Evolutionary conservation across 2,113 vertebrate species (phyloP), one percentile per base, ranked within the genome.

Genomic region (Sceloporus tristichus): DNA sequence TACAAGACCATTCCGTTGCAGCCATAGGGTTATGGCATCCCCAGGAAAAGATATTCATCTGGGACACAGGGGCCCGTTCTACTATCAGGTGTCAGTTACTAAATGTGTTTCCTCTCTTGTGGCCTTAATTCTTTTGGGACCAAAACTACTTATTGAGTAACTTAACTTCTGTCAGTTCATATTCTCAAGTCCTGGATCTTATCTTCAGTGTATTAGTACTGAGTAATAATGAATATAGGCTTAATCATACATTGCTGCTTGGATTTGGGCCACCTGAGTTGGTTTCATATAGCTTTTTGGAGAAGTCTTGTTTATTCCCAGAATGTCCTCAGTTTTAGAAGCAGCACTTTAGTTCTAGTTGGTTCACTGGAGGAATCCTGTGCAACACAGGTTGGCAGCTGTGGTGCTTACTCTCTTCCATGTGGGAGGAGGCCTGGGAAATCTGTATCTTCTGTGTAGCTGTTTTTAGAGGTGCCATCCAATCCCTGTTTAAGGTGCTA

Each of bases 41-140:
- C 18, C 70, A 85, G 25, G 21, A 56, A 56, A 56, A 23, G 68
- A 78, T 74, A 87, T 53, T 2, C 62, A 34, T 0, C 0, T 29
- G 4, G 76, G 85, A 87, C n/a, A 29, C 21, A 42, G 1, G 38
- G 62, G 21, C 4, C 0, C 9, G 73, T 29, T 34, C 54, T 14
- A 2, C 75, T 23, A 0, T 62, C 73, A n/a, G 23, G 27, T 29
- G 21, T 54, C 25, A 68, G 62, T 19, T 27, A 7, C 42, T 14
- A 62, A 9, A 56, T 7, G 29, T 34, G 11, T 11, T 9, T 14
- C 42, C 42, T 66, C 65, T 10, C 29, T 29, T 66, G 74, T 66
- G 38, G 73, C 84, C 74, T 48, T 77, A 29, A 65, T 77, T 65
- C 65, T 16, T 66, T 85, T 59, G 59, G 74, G 59, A 85, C 84